Evolutionary conservation across 1,140 invertebrate genomes (phyloP), one percentile per base, ranked within the genome.

Genomic region (Riptortus pedestris): DNA sequence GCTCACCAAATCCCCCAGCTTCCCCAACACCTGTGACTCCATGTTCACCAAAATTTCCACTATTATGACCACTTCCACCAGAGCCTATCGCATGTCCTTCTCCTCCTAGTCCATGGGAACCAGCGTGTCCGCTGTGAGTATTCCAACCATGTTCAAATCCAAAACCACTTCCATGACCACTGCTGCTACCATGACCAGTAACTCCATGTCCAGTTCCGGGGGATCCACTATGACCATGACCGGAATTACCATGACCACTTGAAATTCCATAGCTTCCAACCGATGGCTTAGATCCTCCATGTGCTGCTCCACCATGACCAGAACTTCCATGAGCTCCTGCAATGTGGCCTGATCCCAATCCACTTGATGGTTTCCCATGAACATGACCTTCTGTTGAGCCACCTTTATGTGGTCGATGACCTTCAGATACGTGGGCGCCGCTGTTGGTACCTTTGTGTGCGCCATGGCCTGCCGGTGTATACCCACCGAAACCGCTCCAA

Each of bases 271-370:
- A 22, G 2, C 45, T 22, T 47, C 45, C 45, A 20, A 18, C 1
- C n/a, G 22, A 47, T 47, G 22, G 22, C 3, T 47, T 47, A 1
- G n/a, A n/a, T n/a, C 45, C 45, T n/a, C 43, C 11, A 47, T 47
- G 45, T 47, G n/a, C 45, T 47, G 18, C 45, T 22, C 1, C 18
- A 4, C 18, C 45, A 20, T 47, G 45, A 22, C 45, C 45, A 47
- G 45, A 18, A 18, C 18, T n/a, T 47, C 45, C 45, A 47, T 47
- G 45, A 47, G 45, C 45, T 47, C n/a, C n/a, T n/a, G n/a, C n/a
- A n/a, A n/a, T n/a, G n/a, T n/a, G n/a, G n/a, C n/a, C n/a, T n/a
- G n/a, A n/a, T n/a, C n/a, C n/a, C n/a, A n/a, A n/a, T n/a, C n/a
- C n/a, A n/a, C n/a, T n/a, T n/a, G n/a, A n/a, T n/a, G n/a, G n/a